Evolutionary conservation across 2,888 invertebrate genomes (phyloP).

Genomic region (Nomada goodeniana): DNA sequence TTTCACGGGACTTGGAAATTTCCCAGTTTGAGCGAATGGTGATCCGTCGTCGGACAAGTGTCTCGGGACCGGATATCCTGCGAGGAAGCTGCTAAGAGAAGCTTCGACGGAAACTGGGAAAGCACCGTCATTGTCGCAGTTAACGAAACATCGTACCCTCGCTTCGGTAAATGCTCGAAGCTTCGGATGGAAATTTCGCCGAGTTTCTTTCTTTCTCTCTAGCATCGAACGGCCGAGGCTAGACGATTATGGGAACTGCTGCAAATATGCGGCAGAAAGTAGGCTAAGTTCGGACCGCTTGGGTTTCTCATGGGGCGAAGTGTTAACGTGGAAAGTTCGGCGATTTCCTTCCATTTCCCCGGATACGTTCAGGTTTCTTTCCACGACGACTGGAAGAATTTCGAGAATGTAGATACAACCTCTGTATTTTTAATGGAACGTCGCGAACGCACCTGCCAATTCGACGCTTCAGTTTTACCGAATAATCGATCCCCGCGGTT

Average conservation of each 20-base stretch:
- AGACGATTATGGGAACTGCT: neutral
- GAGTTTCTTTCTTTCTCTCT: neutral
- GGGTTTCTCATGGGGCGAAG: slow-evolving; percentile 1
- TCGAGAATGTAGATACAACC: no score
- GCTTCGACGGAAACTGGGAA: neutral
- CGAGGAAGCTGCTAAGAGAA: neutral
- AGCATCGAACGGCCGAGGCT: no score
- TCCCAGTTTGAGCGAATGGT: neutral
- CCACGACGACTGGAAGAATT: neutral
- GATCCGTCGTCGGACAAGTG: neutral
- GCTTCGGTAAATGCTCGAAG: neutral
- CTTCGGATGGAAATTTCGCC: neutral
- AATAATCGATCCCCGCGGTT: no score
- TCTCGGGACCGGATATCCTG: slow-evolving; percentile 8
- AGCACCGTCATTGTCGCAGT: neutral
- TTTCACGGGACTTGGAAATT: slow-evolving; percentile 18
- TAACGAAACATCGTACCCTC: neutral
- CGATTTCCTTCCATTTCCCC: slow-evolving; percentile 1
- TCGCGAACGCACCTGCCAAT: no score
- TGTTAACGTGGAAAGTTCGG: slow-evolving; percentile 17
- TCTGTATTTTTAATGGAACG: no score
- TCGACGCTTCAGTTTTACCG: no score
- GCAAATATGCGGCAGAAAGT: neutral
- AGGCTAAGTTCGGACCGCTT: slow-evolving; percentile 8
- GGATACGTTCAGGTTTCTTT: neutral